Evolutionary conservation across 2,888 invertebrate species (phyloP).

Genomic region (Mylabris sibirica): DNA sequence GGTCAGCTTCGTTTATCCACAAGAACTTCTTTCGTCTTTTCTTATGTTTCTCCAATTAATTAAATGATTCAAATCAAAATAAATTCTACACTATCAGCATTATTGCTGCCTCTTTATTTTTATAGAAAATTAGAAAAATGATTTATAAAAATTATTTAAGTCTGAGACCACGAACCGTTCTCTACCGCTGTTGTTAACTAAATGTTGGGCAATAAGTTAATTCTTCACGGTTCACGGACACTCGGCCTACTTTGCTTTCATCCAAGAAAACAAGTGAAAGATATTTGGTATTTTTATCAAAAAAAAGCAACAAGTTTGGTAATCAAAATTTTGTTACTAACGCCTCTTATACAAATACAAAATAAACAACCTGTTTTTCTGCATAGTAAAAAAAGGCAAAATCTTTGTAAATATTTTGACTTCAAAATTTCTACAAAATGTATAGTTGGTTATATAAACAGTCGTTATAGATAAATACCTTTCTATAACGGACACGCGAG

Average conservation of each 20-base stretch:
- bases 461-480: background rate
- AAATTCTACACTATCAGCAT: conserved; percentile 11
- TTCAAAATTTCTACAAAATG: background rate
- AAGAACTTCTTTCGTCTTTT: background rate
- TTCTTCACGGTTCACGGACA: conserved; percentile 48
- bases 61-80: background rate
- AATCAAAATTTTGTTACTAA: conserved; percentile 2
- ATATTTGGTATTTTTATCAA: conserved; percentile 30
- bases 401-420: background rate
- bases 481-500: background rate
- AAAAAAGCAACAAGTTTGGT: background rate
- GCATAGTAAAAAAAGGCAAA: background rate
- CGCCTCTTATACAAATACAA: background rate
- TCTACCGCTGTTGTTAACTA: conserved; percentile 52
- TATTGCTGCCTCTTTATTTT: background rate
- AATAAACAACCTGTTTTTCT: background rate
- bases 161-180: conserved; percentile 46
- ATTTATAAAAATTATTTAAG: background rate
- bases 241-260: conserved; percentile 55
- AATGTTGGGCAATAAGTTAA: conserved; percentile 45
- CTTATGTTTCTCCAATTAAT: conserved; percentile 10
- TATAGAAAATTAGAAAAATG: background rate
- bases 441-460: background rate
- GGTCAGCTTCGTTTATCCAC: background rate
- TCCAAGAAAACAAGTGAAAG: conserved; percentile 54